phyloP scores from a whole-genome alignment of 2,888 invertebrate species.

The Drosophila parthenogenetica region DNA sequence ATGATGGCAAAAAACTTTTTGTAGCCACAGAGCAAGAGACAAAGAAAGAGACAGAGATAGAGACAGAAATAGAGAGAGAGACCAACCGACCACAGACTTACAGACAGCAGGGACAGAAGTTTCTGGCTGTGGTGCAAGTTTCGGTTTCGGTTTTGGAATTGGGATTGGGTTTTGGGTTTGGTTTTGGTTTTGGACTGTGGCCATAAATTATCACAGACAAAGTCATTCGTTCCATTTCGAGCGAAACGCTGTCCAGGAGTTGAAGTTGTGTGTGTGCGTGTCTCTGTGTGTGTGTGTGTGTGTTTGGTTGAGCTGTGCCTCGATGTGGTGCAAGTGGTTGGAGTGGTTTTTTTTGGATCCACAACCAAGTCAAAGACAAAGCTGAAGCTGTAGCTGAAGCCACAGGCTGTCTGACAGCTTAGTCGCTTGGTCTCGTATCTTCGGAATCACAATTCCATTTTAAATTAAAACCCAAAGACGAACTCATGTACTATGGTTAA shows the following conservation, averaged over 20 bases:
- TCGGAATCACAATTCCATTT: conserved; percentile 78
- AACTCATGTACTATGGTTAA: conserved; percentile 17
- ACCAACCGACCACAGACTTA: conserved; percentile 31
- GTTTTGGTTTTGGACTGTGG: conserved; percentile 52
- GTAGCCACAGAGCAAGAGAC: conserved; percentile 17
- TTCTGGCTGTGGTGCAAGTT: conserved; percentile 55
- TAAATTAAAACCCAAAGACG: conserved; percentile 70
- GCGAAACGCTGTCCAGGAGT: conserved; percentile 56
- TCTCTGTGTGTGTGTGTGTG: background rate
- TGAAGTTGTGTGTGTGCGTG: conserved; percentile 14
- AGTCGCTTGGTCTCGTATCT: conserved; percentile 67
- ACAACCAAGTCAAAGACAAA: background rate
- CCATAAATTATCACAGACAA: conserved; percentile 82
- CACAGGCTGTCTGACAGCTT: conserved; percentile 43
- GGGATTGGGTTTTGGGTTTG: conserved; percentile 39
- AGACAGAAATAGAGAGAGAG: background rate
- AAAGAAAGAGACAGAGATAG: conserved; percentile 18
- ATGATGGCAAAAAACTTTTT: conserved; percentile 62
- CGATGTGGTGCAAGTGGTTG: conserved; percentile 13
- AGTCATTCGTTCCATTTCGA: conserved; percentile 82
- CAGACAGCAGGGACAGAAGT: conserved; percentile 63
- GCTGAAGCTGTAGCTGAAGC: conserved; percentile 10
- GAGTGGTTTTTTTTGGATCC: conserved; percentile 5
- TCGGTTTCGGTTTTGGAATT: conserved; percentile 44
- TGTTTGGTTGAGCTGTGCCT: background rate